Evolutionary conservation across 2,888 invertebrate species (phyloP).

Genomic region (Netelia fuscicornis): DNA sequence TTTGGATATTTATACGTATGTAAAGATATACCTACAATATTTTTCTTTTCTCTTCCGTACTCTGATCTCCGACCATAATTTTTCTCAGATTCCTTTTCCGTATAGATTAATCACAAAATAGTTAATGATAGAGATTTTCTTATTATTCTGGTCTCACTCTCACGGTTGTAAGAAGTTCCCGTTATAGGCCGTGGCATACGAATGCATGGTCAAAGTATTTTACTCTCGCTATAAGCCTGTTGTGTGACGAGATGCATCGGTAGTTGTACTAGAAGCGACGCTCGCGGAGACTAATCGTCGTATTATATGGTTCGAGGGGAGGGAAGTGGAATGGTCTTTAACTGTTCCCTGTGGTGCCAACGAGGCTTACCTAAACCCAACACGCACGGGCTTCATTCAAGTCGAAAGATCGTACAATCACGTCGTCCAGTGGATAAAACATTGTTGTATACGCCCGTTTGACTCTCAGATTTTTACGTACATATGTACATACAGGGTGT

Average conservation of each 20-base stretch:
- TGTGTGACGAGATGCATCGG: no score
- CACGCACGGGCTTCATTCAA: background rate
- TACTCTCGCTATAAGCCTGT: conserved; percentile 8
- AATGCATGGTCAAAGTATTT: background rate
- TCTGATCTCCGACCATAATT: background rate
- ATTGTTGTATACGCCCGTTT: background rate
- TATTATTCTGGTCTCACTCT: background rate
- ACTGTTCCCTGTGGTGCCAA: background rate
- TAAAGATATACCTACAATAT: background rate
- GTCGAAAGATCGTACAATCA: background rate
- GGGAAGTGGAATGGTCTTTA: background rate
- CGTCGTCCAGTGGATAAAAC: background rate
- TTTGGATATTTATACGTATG: no score
- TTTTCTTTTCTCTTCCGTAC: background rate
- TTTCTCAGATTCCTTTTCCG: background rate
- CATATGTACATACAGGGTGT: no score
- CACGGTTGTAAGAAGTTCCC: background rate
- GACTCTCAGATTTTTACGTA: background rate
- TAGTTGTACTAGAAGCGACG: no score
- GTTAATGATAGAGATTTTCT: conserved; percentile 40
- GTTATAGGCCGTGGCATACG: background rate
- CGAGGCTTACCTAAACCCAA: background rate
- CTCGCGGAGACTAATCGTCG: no score
- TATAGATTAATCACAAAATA: conserved; percentile 4
- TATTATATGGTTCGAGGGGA: background rate